Percentiles rank a stretch among this genome's conserved stretches.
phyloP scores from a whole-genome alignment of 2,113 vertebrate genomes.

The Pardalotus punctatus region DNA sequence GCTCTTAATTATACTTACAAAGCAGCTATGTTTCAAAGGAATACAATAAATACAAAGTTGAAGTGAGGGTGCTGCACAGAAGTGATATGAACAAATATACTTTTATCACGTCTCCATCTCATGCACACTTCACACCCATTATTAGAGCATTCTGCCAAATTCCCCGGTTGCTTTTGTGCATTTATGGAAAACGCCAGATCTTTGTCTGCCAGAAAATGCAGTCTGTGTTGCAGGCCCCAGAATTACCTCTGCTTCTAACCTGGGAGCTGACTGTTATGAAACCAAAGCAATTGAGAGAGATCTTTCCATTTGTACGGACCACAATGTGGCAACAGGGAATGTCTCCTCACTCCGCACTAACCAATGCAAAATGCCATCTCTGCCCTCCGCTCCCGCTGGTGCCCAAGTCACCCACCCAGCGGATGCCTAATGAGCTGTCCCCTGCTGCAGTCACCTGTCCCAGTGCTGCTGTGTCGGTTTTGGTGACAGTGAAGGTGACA shows the following conservation, averaged over 20 bases:
- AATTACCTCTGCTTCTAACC: not conserved
- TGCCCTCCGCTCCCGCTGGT: not conserved
- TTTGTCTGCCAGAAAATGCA: not conserved
- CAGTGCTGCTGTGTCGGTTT: rapidly evolving
- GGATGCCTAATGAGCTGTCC: not conserved
- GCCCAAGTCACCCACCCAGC: not conserved
- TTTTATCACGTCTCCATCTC: constrained; percentile 22
- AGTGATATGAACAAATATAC: constrained; percentile 27
- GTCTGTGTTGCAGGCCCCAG: not conserved
- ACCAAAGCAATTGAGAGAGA: not conserved
- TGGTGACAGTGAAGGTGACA: not conserved
- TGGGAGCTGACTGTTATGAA: not conserved
- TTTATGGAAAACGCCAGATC: not conserved
- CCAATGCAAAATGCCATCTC: not conserved
- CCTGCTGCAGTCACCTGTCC: not conserved
- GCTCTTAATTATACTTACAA: constrained; percentile 73
- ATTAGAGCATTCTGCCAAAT: not conserved
- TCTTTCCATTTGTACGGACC: not conserved
- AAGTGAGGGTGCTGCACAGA: constrained; percentile 44
- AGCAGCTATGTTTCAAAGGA: constrained; percentile 69
- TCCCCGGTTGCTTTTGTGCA: not conserved
- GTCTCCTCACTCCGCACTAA: not conserved
- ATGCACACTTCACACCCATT: not conserved
- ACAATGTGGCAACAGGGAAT: not conserved
- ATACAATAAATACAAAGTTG: constrained; percentile 69